These are phyloP conservation scores for Arothron firmamentum DNA, from an alignment of 2,113 vertebrate species.

Conservation along the genomic window DNA sequence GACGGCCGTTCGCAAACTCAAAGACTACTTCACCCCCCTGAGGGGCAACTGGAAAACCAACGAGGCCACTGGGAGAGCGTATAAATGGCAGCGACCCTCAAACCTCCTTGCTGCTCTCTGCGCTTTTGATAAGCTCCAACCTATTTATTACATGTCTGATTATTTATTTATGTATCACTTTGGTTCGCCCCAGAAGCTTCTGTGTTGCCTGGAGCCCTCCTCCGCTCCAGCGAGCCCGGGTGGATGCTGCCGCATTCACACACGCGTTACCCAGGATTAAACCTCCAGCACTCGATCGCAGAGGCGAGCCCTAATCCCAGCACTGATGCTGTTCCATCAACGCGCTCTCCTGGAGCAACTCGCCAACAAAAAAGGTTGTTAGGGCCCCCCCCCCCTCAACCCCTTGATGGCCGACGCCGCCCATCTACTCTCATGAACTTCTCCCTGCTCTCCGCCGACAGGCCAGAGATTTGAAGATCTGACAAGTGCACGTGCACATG, in stretches of 20 bases:
- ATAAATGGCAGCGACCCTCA: no score
- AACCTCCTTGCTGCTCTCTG: neutral
- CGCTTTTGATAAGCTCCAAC: no score
- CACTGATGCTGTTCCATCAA: constrained; percentile 91
- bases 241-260: constrained; percentile 74
- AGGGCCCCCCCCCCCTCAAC: no score
- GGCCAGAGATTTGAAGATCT: constrained; percentile 71
- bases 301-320: constrained; percentile 92
- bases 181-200: no score
- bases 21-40: no score
- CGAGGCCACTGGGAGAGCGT: no score
- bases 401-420: constrained; percentile 93
- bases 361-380: constrained; percentile 74
- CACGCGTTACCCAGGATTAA: constrained; percentile 88
- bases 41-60: no score
- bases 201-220: constrained; percentile 36
- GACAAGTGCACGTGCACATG: constrained; percentile 74
- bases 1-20: no score
- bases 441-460: constrained; percentile 55
- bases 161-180: no score
- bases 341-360: constrained; percentile 83
- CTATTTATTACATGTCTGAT: no score
- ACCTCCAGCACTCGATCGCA: constrained; percentile 95
- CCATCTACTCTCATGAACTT: constrained; percentile 90
- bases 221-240: constrained; percentile 31